These are phyloP conservation scores for Aphaenogaster rudis DNA, from an alignment of 1,140 invertebrate genomes.

Conservation along the genomic window DNA sequence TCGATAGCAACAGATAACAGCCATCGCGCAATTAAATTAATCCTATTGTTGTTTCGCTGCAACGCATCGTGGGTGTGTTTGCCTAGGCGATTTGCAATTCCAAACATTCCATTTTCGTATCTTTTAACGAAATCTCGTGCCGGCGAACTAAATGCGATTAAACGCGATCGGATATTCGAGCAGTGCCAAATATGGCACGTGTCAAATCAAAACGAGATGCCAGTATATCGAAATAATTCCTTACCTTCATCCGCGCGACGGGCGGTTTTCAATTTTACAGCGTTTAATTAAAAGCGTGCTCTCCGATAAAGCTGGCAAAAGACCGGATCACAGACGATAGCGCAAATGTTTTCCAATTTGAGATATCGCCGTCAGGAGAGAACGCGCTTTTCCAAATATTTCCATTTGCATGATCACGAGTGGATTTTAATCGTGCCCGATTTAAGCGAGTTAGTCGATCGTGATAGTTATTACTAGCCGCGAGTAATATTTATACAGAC, in stretches of 20 bases:
- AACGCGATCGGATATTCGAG: neutral
- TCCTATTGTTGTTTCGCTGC: neutral
- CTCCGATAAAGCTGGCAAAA: conserved; percentile 8
- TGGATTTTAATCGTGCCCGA: conserved; percentile 46
- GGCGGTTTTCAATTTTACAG: conserved; percentile 34
- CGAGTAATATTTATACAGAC: conserved; percentile 32
- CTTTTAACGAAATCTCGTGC: neutral
- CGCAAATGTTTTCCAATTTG: conserved; percentile 37
- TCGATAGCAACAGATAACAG: conserved; percentile 4
- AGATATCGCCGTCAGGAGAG: neutral
- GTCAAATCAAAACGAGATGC: neutral
- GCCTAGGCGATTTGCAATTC: neutral
- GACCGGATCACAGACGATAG: conserved; percentile 25
- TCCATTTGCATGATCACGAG: conserved; percentile 33
- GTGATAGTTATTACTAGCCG: conserved; percentile 11
- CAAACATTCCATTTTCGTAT: neutral
- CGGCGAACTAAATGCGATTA: neutral
- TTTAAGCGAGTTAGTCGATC: conserved; percentile 45
- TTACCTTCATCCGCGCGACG: neutral
- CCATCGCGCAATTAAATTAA: conserved; percentile 24
- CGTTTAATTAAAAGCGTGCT: conserved; percentile 34
- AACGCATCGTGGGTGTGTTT: neutral
- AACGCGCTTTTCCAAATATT: conserved; percentile 44
- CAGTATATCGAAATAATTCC: conserved; percentile 28
- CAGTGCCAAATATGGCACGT: neutral